phyloP scores from a whole-genome alignment of 2,797 vertebrate species.

The Carduelis carduelis region DNA sequence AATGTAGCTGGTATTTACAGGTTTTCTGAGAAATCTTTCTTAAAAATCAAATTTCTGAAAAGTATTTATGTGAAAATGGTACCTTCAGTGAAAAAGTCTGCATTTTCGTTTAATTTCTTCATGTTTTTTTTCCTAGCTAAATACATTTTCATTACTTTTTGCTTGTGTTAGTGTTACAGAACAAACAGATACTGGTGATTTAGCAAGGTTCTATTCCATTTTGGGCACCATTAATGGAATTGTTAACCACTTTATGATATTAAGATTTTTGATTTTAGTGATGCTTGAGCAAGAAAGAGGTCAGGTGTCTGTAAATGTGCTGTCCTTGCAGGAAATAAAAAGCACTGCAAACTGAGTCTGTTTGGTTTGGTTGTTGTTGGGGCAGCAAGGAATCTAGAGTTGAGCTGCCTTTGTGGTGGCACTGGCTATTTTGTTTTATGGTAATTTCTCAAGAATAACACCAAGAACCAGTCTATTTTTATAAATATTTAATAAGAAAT shows the following conservation, averaged over 20 bases:
- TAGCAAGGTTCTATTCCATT: background rate
- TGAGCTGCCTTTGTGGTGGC: background rate
- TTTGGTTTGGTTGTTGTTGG: background rate
- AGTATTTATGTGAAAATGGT: background rate
- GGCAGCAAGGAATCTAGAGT: background rate
- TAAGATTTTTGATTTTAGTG: slow-evolving; percentile 50
- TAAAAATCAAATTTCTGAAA: background rate
- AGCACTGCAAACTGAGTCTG: background rate
- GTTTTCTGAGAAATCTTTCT: background rate
- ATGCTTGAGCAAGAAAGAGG: background rate
- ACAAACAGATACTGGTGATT: background rate
- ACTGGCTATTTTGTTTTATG: background rate
- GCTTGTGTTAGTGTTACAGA: background rate
- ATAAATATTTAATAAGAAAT: background rate
- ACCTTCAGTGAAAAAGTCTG: background rate
- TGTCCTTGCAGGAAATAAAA: slow-evolving; percentile 20
- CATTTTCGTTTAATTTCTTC: background rate
- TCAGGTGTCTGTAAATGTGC: slow-evolving; percentile 2
- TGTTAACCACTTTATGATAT: slow-evolving; percentile 13
- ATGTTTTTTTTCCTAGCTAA: background rate
- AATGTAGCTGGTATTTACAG: background rate
- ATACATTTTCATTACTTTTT: background rate
- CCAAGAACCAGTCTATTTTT: background rate
- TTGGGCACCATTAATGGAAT: background rate
- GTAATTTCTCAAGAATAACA: background rate